Conservation (phyloP, 2,888 invertebrate species). For the Acrobasis consociella region DNA sequence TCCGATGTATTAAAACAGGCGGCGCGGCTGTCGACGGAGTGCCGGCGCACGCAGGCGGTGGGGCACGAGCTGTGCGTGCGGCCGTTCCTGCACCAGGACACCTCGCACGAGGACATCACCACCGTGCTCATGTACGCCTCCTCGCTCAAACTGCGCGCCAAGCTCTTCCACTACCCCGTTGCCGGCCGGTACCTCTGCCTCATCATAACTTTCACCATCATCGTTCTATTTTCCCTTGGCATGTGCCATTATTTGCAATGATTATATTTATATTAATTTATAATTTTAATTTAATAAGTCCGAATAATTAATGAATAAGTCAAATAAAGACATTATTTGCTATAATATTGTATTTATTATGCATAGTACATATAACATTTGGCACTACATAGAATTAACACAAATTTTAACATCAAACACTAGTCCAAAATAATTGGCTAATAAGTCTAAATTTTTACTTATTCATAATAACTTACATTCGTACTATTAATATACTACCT, state of each 20-base stretch:
- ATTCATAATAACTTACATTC: neutral
- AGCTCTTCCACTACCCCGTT: conserved; percentile 88
- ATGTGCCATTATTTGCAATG: conserved; percentile 86
- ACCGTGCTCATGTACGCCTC: conserved; percentile 90
- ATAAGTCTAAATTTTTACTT: neutral
- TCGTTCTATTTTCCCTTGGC: conserved; percentile 86
- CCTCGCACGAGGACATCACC: conserved; percentile 88
- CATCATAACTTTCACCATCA: conserved; percentile 81
- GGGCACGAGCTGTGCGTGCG: conserved; percentile 91
- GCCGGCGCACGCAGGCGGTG: conserved; percentile 86
- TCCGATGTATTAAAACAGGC: conserved; percentile 77
- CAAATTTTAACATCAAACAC: conserved; percentile 8
- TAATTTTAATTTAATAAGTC: conserved; percentile 13
- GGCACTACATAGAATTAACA: conserved; percentile 40
- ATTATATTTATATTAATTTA: conserved; percentile 31
- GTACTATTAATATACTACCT: neutral
- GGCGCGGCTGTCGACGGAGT: conserved; percentile 88
- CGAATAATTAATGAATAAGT: conserved; percentile 14
- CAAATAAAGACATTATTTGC: conserved; percentile 29
- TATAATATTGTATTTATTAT: conserved; percentile 34
- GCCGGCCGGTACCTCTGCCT: conserved; percentile 87
- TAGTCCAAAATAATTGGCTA: conserved; percentile 2
- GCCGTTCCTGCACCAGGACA: conserved; percentile 91
- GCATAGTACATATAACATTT: conserved; percentile 37
- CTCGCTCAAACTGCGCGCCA: conserved; percentile 88